A percentile compares a stretch with the other conserved stretches of the same genome.
These are phyloP conservation scores for Lophura nycthemera DNA, from an alignment of 2,113 vertebrate genomes.

Conservation along the genomic window DNA sequence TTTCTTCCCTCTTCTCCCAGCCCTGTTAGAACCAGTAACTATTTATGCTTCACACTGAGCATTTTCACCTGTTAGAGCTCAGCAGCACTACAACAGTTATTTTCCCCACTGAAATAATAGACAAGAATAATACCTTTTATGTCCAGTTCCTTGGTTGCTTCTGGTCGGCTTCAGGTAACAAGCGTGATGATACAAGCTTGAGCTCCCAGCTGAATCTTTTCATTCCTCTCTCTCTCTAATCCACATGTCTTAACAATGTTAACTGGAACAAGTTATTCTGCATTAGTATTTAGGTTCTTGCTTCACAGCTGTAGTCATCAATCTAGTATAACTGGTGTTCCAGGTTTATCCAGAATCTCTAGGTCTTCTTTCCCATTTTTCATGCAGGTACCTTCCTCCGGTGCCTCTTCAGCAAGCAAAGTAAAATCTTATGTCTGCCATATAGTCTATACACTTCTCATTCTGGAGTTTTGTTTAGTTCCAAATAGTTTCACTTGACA, in stretches of 20 bases:
- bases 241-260: conserved; percentile 30
- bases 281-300: conserved; percentile 27
- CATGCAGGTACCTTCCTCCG: background rate
- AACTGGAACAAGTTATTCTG: conserved; percentile 28
- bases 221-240: background rate
- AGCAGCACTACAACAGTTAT: background rate
- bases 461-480: conserved; percentile 12
- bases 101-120: background rate
- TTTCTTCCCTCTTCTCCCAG: background rate
- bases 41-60: background rate
- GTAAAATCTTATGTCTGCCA: background rate
- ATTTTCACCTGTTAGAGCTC: background rate
- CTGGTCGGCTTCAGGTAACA: background rate
- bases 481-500: background rate
- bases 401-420: background rate
- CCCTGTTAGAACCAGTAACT: background rate
- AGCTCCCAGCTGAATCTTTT: background rate
- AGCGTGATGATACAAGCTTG: background rate
- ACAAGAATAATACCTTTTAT: background rate
- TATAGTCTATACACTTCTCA: background rate
- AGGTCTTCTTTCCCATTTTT: conserved; percentile 1
- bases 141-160: background rate
- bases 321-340: conserved; percentile 24
- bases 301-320: conserved; percentile 40
- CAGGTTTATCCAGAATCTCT: conserved; percentile 30